These are phyloP conservation scores for Drosophila guanche DNA, from an alignment of 1,140 invertebrate species.

Conservation along the genomic window DNA sequence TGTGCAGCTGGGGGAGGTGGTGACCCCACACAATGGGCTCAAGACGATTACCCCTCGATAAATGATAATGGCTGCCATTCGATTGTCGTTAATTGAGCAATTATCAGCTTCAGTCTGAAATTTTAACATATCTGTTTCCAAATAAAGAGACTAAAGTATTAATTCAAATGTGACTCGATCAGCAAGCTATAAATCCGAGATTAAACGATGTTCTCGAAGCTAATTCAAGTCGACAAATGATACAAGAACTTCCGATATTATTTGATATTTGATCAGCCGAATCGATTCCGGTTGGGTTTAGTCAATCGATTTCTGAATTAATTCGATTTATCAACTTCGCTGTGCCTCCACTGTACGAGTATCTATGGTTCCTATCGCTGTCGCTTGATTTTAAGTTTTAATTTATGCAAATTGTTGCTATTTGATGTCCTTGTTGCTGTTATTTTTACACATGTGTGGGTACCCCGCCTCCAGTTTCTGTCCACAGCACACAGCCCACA, in stretches of 20 bases:
- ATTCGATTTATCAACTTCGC: conserved; percentile 6
- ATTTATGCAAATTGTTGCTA: conserved; percentile 82
- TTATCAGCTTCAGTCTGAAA: no score
- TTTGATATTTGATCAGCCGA: no score
- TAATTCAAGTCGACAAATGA: no score
- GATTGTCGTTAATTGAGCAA: no score
- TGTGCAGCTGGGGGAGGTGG: no score
- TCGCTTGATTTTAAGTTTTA: conserved; percentile 77
- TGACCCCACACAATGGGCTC: conserved; percentile 4
- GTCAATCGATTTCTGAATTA: conserved; percentile 5
- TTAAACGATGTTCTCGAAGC: no score
- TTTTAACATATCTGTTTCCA: no score
- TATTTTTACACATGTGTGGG: conserved; percentile 63
- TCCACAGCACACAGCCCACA: not conserved
- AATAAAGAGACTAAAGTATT: no score
- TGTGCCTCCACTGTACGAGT: conserved; percentile 30
- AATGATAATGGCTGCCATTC: no score
- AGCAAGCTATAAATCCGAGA: no score
- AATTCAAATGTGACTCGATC: no score
- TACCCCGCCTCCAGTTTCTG: not conserved
- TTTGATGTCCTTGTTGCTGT: conserved; percentile 63
- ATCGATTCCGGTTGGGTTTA: not conserved
- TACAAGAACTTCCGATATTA: no score
- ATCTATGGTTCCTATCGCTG: conserved; percentile 21
- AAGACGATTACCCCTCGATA: conserved; percentile 1